These are phyloP conservation scores for Tholera decimalis DNA, from an alignment of 2,888 invertebrate genomes.

Conservation along the genomic window DNA sequence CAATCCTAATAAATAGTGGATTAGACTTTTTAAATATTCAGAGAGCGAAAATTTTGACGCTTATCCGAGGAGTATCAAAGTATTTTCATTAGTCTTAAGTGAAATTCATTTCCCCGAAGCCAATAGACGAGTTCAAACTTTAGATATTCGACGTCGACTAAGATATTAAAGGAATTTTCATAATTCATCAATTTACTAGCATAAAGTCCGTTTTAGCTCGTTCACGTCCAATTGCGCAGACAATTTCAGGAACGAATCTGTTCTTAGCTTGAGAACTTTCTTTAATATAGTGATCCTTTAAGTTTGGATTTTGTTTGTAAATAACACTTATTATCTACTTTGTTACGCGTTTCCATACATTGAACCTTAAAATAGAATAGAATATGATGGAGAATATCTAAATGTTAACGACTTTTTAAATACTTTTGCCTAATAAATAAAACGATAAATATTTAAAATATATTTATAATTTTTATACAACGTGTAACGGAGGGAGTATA, in stretches of 20 bases:
- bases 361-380: too few relatives aligned
- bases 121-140: slow-evolving; percentile 79
- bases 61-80: slow-evolving; percentile 79
- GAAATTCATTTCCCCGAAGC: slow-evolving; percentile 86
- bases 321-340: slow-evolving; percentile 25
- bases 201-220: slow-evolving; percentile 62
- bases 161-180: slow-evolving; percentile 86
- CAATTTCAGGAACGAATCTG: slow-evolving; percentile 59
- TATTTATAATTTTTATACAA: too few relatives aligned
- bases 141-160: slow-evolving; percentile 74
- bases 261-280: slow-evolving; percentile 49
- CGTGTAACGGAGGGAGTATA: too few relatives aligned
- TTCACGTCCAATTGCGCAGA: slow-evolving; percentile 67
- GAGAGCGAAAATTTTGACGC: slow-evolving; percentile 73
- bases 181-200: slow-evolving; percentile 82
- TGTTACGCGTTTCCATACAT: background rate
- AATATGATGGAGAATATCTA: too few relatives aligned
- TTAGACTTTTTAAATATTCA: slow-evolving; percentile 61
- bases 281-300: slow-evolving; percentile 17
- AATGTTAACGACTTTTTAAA: too few relatives aligned
- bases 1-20: slow-evolving; percentile 46
- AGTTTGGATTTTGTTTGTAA: slow-evolving; percentile 27
- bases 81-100: slow-evolving; percentile 89
- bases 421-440: too few relatives aligned
- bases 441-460: too few relatives aligned